A percentile compares a stretch with the other conserved stretches of the same genome.
Conservation (phyloP, 2,888 invertebrate genomes). For the Augiades crinisus region DNA sequence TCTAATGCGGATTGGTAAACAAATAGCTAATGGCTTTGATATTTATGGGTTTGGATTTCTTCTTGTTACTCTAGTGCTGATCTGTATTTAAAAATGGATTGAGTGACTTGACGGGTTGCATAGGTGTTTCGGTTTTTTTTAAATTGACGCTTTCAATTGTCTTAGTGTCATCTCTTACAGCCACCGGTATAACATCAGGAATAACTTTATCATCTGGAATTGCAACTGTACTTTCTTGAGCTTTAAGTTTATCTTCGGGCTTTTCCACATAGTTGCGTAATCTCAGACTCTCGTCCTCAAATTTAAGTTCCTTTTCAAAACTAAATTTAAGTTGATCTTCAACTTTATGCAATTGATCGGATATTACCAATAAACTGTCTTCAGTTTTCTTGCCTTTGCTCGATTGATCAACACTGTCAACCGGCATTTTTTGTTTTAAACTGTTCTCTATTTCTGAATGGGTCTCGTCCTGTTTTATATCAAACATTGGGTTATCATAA, state of each 20-base stretch:
- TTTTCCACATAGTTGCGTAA: conserved; percentile 47
- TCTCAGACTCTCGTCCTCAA: conserved; percentile 59
- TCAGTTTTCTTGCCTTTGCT: conserved; percentile 71
- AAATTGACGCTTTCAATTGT: conserved; percentile 41
- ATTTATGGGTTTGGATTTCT: no score
- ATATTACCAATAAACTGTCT: conserved; percentile 74
- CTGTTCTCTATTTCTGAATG: conserved; percentile 46
- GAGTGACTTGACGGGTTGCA: conserved; percentile 51
- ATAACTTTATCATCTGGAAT: conserved; percentile 49
- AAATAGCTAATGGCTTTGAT: no score
- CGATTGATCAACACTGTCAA: conserved; percentile 34
- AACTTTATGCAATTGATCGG: conserved; percentile 71
- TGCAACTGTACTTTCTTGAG: conserved; percentile 50
- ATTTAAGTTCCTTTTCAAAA: conserved; percentile 68
- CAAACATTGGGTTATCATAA: conserved; percentile 45
- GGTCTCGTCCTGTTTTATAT: conserved; percentile 48
- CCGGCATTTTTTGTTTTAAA: conserved; percentile 27
- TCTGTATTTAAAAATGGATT: conserved; percentile 67
- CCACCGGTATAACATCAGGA: conserved; percentile 50
- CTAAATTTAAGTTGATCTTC: conserved; percentile 74
- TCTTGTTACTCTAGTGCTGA: no score
- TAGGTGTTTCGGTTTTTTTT: conserved; percentile 34
- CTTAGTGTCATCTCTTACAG: conserved; percentile 52
- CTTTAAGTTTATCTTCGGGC: conserved; percentile 39
- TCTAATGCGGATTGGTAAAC: no score